phyloP scores from a whole-genome alignment of 2,888 invertebrate genomes.

The Sesia bembeciformis region DNA sequence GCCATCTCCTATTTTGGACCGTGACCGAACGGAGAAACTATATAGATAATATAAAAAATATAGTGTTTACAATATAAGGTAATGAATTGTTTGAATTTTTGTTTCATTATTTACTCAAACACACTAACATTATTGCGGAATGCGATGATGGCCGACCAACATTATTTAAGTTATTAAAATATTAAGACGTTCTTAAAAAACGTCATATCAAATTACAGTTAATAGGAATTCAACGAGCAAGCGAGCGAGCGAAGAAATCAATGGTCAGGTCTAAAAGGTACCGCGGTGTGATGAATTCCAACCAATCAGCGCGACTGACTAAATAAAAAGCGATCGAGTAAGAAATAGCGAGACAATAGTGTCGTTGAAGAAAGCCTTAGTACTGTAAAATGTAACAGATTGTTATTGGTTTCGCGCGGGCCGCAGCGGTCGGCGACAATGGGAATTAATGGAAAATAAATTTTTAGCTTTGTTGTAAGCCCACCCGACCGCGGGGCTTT shows the following conservation, averaged over 20 bases:
- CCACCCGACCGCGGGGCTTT: neutral
- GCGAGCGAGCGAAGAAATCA: neutral
- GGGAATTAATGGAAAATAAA: slow-evolving; percentile 31
- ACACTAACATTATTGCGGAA: too few relatives aligned
- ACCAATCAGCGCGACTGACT: slow-evolving; percentile 37
- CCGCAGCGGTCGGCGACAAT: slow-evolving; percentile 20
- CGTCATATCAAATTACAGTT: neutral
- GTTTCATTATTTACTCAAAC: too few relatives aligned
- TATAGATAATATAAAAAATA: too few relatives aligned
- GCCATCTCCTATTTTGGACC: too few relatives aligned
- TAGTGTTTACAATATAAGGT: too few relatives aligned
- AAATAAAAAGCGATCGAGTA: slow-evolving; percentile 34
- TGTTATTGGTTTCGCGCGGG: slow-evolving; percentile 40
- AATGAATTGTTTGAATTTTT: too few relatives aligned
- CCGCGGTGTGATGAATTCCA: slow-evolving; percentile 38
- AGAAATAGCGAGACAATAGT: slow-evolving; percentile 24
- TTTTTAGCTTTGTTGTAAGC: slow-evolving; percentile 20
- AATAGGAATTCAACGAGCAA: neutral
- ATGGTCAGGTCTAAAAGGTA: slow-evolving; percentile 4
- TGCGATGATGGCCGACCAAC: too few relatives aligned
- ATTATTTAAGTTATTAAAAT: too few relatives aligned
- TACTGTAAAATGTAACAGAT: slow-evolving; percentile 33
- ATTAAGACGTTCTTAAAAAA: too few relatives aligned
- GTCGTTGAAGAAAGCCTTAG: slow-evolving; percentile 25
- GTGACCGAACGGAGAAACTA: too few relatives aligned